Evolutionary conservation across 2,888 invertebrate species (phyloP).

Genomic region (Drosophila greeni): DNA sequence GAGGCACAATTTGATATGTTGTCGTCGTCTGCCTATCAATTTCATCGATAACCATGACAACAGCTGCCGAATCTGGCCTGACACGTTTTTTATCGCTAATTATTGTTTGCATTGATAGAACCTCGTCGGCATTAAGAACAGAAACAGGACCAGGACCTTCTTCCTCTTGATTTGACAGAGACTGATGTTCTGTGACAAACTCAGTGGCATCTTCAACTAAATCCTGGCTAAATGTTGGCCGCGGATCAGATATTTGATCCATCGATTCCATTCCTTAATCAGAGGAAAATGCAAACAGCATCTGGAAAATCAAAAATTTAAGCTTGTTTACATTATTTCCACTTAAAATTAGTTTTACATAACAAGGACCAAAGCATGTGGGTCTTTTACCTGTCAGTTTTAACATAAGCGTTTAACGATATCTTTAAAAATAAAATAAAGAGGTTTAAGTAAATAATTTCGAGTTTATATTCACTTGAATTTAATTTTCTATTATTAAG

Average conservation of each 20-base stretch:
- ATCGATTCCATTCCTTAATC: conserved; percentile 80
- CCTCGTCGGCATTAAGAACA: conserved; percentile 23
- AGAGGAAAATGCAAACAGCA: not conserved
- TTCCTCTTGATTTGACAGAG: conserved; percentile 46
- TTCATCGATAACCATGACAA: conserved; percentile 77
- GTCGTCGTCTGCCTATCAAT: conserved; percentile 59
- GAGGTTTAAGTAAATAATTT: not conserved
- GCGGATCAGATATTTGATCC: conserved; percentile 82
- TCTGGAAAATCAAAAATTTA: not conserved
- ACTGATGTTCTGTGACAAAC: conserved; percentile 46
- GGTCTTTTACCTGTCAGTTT: too few species aligned
- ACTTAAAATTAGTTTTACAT: not conserved
- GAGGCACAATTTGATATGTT: conserved; percentile 60
- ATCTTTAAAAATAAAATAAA: not conserved
- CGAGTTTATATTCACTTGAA: conserved; percentile 11
- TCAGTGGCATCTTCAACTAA: conserved; percentile 77
- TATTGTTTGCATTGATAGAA: conserved; percentile 25
- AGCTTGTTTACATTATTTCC: not conserved
- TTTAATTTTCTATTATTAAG: conserved; percentile 53
- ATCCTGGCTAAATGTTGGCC: conserved; percentile 80
- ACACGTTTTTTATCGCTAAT: conserved; percentile 39
- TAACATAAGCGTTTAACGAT: not conserved
- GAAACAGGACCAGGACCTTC: conserved; percentile 34
- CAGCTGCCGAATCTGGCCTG: conserved; percentile 63
- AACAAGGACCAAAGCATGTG: not conserved